Evolutionary conservation across 2,113 vertebrate species (phyloP).

Genomic region (Rallus limicola): DNA sequence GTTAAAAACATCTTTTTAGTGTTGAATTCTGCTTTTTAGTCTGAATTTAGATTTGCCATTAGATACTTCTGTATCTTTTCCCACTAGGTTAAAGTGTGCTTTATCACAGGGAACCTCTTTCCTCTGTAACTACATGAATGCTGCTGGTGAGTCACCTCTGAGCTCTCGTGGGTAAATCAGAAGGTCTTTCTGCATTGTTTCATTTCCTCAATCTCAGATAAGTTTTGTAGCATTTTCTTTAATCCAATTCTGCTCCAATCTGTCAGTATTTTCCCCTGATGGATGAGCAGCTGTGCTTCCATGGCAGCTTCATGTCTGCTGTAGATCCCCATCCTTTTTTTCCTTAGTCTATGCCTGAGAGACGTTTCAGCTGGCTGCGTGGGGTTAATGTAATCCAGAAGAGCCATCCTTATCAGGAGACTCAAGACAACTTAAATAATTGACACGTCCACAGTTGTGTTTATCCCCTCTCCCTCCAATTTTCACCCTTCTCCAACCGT

Average conservation of each 20-base stretch:
- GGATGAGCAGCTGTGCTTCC: fast-evolving
- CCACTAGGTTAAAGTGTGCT: neutral
- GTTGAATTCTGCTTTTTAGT: neutral
- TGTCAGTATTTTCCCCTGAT: neutral
- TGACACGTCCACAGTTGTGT: neutral
- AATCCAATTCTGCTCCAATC: neutral
- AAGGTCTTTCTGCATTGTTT: neutral
- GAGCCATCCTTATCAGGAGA: neutral
- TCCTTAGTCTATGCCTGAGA: neutral
- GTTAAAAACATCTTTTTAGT: neutral
- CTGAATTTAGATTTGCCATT: neutral
- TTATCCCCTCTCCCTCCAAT: neutral
- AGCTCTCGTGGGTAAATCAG: neutral
- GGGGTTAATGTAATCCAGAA: neutral
- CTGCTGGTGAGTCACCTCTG: neutral
- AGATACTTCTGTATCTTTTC: neutral
- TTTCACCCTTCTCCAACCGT: neutral
- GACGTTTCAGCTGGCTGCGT: neutral
- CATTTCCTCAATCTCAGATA: neutral
- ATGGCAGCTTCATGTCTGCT: neutral
- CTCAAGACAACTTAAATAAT: neutral
- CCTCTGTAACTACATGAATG: neutral
- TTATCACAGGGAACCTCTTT: neutral
- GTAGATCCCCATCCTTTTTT: neutral
- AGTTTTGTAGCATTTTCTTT: neutral